Evolutionary conservation across 2,113 vertebrate genomes (phyloP).

Genomic region (Calypte anna): DNA sequence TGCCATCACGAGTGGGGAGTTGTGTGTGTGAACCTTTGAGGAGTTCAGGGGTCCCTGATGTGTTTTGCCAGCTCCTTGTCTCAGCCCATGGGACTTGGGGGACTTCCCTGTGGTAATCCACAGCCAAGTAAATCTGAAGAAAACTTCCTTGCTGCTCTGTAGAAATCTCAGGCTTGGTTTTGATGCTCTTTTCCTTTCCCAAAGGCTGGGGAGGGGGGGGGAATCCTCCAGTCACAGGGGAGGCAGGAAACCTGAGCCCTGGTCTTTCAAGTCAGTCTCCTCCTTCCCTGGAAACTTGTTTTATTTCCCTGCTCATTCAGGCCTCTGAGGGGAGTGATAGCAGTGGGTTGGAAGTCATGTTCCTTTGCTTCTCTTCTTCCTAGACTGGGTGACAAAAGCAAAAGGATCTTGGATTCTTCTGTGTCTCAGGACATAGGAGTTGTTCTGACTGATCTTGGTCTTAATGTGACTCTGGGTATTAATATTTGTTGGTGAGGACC

Average conservation of each 20-base stretch:
- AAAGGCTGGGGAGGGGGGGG: not conserved
- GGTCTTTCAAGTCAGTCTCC: not conserved
- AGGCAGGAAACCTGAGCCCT: not conserved
- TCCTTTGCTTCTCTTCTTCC: not conserved
- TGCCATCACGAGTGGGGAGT: accelerated
- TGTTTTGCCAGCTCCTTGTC: not conserved
- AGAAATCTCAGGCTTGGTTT: not conserved
- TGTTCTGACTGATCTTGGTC: not conserved
- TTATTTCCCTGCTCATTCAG: not conserved
- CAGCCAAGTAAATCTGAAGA: not conserved
- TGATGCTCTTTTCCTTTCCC: not conserved
- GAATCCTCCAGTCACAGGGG: accelerated
- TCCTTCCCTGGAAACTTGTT: not conserved
- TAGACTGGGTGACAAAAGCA: not conserved
- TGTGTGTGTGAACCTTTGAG: not conserved
- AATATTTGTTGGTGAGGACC: not conserved
- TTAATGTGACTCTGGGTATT: not conserved
- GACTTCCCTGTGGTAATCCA: not conserved
- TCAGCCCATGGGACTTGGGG: accelerated
- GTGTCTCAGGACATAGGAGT: not conserved
- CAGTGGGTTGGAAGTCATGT: accelerated
- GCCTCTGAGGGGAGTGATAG: not conserved
- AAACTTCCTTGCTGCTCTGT: not conserved
- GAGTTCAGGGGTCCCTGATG: not conserved
- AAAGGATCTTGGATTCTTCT: not conserved